These are phyloP conservation scores for Syrphus vitripennis DNA, from an alignment of 2,888 invertebrate genomes.

Conservation along the genomic window DNA sequence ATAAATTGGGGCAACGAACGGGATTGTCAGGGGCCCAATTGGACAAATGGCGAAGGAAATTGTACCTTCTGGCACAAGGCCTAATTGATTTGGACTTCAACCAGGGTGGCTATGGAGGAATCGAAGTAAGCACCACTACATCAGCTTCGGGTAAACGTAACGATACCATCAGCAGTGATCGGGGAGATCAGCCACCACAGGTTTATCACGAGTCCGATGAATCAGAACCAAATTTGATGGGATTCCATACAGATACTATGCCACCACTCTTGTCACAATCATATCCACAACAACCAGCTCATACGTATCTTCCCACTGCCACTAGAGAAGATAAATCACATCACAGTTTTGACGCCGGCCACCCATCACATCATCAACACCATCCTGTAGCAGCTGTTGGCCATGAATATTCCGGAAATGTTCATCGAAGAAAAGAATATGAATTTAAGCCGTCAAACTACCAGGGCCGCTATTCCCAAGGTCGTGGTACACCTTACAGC, in stretches of 20 bases:
- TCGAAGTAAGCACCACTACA: slow-evolving; percentile 68
- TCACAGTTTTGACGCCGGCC: neutral
- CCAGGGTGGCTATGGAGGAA: slow-evolving; percentile 73
- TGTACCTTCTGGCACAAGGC: slow-evolving; percentile 77
- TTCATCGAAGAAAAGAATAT: slow-evolving; percentile 73
- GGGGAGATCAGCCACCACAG: slow-evolving; percentile 80
- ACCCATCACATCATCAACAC: neutral
- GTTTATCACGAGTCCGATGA: slow-evolving; percentile 77
- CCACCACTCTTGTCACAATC: slow-evolving; percentile 52
- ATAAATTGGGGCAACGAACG: slow-evolving; percentile 73
- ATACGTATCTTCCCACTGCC: neutral
- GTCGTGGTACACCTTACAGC: slow-evolving; percentile 19
- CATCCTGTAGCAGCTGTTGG: slow-evolving; percentile 45
- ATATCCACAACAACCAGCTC: slow-evolving; percentile 18
- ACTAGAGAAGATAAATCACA: neutral
- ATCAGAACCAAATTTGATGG: slow-evolving; percentile 78
- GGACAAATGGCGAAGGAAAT: slow-evolving; percentile 76
- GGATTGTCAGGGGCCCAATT: slow-evolving; percentile 74
- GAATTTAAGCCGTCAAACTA: slow-evolving; percentile 62
- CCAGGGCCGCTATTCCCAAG: slow-evolving; percentile 18
- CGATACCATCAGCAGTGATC: slow-evolving; percentile 77
- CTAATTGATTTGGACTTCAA: slow-evolving; percentile 74
- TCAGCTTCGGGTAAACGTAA: slow-evolving; percentile 67
- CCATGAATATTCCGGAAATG: slow-evolving; percentile 66
- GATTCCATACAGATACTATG: slow-evolving; percentile 70